Evolutionary conservation across 2,797 vertebrate species (phyloP), one percentile per base, ranked within the genome.

Genomic region (Acanthopagrus latus): DNA sequence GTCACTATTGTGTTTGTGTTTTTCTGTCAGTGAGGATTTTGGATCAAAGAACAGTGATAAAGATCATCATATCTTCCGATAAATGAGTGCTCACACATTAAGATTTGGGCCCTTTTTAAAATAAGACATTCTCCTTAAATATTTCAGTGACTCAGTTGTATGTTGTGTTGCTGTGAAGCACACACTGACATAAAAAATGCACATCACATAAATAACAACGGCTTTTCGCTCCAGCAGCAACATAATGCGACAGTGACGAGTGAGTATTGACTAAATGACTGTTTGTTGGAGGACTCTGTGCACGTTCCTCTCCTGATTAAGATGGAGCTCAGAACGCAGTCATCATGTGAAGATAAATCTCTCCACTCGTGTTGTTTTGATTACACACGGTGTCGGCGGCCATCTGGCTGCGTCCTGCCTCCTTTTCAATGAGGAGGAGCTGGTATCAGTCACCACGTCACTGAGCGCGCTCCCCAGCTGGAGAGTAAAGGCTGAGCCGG

Each of bases 331-430:
- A 11, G 9, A 59, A 60, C 66, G 29, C 46, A 21, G 51, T 47
- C 82, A 51, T 78, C 78, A 27, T 20, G 66, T 21, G 75, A 73
- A 81, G 82, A 89, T 71, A 29, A 65, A 89, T 89, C 80, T 87
- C 74, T 71, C 64, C 55, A 8, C 75, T 60, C 0, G 43, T 57
- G 68, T 74, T 63, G 62, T 50, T 74, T 48, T 65, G 75, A 82
- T 78, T 43, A 59, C 65, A 10, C 51, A 12, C 58, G 0, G 43
- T 25, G 80, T 83, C 77, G 44, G 79, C 1, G 56, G 80, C 83
- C 89, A 85, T 88, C 86, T 86, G 83, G 54, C 69, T 67, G 16
- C 9, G 16, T 64, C 76, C 70, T 60, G 74, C 29, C 43, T 77
- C 21, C 3, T 66, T 65, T 50, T 51, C 33, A 29, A 38, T 4